Evolutionary conservation across 2,113 vertebrate genomes (phyloP).

Genomic region (Campylorhamphus procurvoides): DNA sequence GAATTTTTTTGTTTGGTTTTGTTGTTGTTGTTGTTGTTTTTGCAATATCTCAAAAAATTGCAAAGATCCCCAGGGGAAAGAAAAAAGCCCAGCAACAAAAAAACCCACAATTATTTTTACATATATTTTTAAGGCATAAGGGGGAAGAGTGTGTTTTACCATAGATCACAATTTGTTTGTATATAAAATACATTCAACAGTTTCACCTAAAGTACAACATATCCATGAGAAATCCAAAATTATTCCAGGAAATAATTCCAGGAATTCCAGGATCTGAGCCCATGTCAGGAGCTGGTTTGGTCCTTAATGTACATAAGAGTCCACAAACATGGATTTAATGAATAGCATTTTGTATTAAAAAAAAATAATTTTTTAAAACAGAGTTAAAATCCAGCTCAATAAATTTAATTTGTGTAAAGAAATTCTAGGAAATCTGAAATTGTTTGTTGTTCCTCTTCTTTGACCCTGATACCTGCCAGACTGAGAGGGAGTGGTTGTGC

Average conservation of each 20-base stretch:
- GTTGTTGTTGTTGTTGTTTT: not conserved
- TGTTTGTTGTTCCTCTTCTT: not conserved
- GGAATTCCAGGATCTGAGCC: not conserved
- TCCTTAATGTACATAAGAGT: not conserved
- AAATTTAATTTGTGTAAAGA: not conserved
- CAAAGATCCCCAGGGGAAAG: not conserved
- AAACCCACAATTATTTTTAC: not conserved
- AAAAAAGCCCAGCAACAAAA: not conserved
- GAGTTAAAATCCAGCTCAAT: not conserved
- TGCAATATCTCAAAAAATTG: fast-evolving
- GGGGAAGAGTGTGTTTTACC: not conserved
- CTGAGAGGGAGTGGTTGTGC: not conserved
- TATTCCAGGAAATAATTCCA: not conserved
- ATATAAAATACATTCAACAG: not conserved
- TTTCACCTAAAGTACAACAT: not conserved
- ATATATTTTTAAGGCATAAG: not conserved
- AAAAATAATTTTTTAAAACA: not conserved
- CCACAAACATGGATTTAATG: not conserved
- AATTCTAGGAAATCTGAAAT: not conserved
- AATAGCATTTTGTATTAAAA: not conserved
- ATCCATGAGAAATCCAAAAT: not conserved
- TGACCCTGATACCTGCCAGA: not conserved
- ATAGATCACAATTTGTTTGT: not conserved
- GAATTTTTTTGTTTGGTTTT: not conserved
- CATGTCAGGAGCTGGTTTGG: not conserved